phyloP scores from a whole-genome alignment of 2,888 invertebrate genomes.

The Miltochrista miniata region DNA sequence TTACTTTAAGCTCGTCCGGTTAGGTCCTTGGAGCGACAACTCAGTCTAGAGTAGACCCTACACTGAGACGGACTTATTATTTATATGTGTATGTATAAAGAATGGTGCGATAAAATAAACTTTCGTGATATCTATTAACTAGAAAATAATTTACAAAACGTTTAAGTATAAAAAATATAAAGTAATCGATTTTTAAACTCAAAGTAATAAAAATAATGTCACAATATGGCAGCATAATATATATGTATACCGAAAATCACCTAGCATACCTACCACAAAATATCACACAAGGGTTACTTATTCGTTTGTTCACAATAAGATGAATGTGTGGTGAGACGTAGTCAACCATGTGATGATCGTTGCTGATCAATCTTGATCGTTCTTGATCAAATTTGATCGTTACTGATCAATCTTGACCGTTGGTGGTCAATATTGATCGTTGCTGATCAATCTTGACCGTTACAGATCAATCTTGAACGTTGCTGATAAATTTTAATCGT shows the following conservation, averaged over 20 bases:
- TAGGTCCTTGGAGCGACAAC: conserved; percentile 23
- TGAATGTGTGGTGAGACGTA: conserved; percentile 35
- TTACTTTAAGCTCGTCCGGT: conserved; percentile 52
- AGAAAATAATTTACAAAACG: conserved; percentile 77
- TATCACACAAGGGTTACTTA: conserved; percentile 72
- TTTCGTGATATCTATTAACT: conserved; percentile 62
- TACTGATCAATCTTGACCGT: too few relatives aligned
- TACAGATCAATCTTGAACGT: conserved; percentile 5
- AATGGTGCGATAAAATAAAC: conserved; percentile 58
- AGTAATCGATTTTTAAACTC: conserved; percentile 60
- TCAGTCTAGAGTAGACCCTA: conserved; percentile 28
- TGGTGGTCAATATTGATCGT: conserved; percentile 22
- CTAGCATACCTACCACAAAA: conserved; percentile 75
- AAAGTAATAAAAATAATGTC: conserved; percentile 59
- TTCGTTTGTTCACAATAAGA: conserved; percentile 46
- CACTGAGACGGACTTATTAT: conserved; percentile 32
- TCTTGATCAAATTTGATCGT: conserved; percentile 5
- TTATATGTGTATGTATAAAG: conserved; percentile 40
- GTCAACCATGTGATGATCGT: conserved; percentile 8
- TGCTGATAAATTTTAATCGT: conserved; percentile 23
- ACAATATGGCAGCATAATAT: conserved; percentile 65
- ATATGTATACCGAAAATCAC: conserved; percentile 65
- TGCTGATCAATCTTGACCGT: too few relatives aligned
- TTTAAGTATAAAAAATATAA: conserved; percentile 79
- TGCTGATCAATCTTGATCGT: conserved; percentile 18